Conservation (phyloP, 2,797 vertebrate genomes). For the Sciurus carolinensis region DNA sequence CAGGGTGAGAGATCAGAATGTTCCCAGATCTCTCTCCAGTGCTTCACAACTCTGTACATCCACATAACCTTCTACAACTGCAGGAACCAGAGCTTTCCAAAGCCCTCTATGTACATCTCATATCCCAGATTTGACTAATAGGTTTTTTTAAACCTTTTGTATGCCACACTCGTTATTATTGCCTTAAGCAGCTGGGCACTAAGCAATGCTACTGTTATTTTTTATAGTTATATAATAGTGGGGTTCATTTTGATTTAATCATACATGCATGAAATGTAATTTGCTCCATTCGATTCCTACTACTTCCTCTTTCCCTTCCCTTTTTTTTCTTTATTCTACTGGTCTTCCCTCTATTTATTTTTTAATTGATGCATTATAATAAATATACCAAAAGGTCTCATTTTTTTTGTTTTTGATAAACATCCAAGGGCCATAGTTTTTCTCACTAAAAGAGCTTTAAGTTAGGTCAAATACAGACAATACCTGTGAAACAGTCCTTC, state of each 20-base stretch:
- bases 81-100: background rate
- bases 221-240: too few relatives aligned
- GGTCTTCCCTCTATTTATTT: too few relatives aligned
- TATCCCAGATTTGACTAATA: background rate
- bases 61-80: background rate
- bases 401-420: conserved; percentile 42
- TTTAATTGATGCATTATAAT: too few relatives aligned
- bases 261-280: too few relatives aligned
- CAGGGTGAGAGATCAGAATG: background rate
- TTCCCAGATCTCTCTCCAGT: background rate
- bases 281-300: too few relatives aligned
- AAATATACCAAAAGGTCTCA: too few relatives aligned
- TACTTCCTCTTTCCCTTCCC: too few relatives aligned
- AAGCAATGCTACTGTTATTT: background rate
- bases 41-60: background rate
- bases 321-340: too few relatives aligned
- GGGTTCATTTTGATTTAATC: too few relatives aligned
- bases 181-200: background rate
- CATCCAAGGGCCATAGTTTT: background rate
- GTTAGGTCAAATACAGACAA: conserved; percentile 52
- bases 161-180: background rate
- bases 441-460: background rate
- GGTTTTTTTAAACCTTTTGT: background rate
- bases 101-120: background rate
- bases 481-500: background rate